phyloP scores from a whole-genome alignment of 2,888 invertebrate genomes.

The Trichopria drosophilae region DNA sequence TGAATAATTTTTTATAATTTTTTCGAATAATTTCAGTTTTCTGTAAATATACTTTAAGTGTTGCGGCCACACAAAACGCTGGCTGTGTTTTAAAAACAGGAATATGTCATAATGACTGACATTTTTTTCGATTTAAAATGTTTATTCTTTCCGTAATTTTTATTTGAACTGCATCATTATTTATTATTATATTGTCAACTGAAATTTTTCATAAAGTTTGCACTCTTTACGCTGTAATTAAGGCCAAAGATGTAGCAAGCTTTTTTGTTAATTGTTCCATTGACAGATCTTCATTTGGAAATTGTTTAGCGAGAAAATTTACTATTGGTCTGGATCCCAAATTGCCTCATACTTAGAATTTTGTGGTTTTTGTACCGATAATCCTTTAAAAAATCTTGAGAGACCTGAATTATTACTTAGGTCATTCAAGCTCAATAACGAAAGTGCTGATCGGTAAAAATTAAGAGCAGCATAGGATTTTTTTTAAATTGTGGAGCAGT shows the following conservation, averaged over 20 bases:
- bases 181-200: constrained; percentile 17
- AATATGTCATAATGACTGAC: background rate
- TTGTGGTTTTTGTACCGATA: constrained; percentile 12
- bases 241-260: constrained; percentile 35
- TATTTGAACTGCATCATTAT: too few relatives aligned
- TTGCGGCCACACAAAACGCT: background rate
- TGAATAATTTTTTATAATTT: too few relatives aligned
- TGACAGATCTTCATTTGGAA: background rate
- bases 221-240: constrained; percentile 21
- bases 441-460: too few relatives aligned
- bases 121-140: too few relatives aligned
- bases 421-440: too few relatives aligned
- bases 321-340: constrained; percentile 38
- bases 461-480: too few relatives aligned
- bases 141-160: too few relatives aligned
- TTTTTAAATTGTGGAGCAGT: too few relatives aligned
- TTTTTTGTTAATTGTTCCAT: constrained; percentile 29
- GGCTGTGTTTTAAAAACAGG: background rate
- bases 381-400: constrained; percentile 26
- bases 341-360: constrained; percentile 35
- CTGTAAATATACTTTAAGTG: background rate
- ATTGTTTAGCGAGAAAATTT: background rate
- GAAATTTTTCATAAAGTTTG: constrained; percentile 21
- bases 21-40: background rate
- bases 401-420: too few relatives aligned